Base-by-base conservation (phyloP, 2,797 vertebrate species). In the Tragelaphus oryx region DNA sequence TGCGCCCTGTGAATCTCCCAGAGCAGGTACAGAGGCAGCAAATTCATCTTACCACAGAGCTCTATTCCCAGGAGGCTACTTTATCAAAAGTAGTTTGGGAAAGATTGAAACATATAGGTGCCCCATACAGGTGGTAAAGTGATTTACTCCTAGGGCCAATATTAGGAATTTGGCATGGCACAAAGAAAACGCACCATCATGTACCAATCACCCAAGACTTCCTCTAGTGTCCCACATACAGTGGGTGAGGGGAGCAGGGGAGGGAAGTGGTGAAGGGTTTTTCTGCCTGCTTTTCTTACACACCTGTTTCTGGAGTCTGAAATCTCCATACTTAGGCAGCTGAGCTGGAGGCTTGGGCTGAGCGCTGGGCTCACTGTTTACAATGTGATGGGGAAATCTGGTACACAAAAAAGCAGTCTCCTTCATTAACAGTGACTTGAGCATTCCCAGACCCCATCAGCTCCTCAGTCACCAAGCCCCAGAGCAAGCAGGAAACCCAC, bases 291-390 rank as follows among this genome's bases (percentile, higher is more conserved):
- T 68, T 96, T 96, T 76, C 96, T 71, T 84, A 95, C 89, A 48
- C 93, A 98, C 98, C 98, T 99, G 97, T 89, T 99, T 98, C 96
- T 98, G 98, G 75, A 98, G 98, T 96, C 95, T 98, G 98, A 99
- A 99, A 94, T 99, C 98, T 84, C 98, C 97, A 96, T 97, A 98
- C 95, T 98, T 97, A n/a, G 98, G 81, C 98, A 98, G 98, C 94
- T 98, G 98, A 86, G 98, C 95, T 84, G 98, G 97, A 96, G 98
- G 98, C 24, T 96, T 96, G 97, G 97, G 96, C 50, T 96, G 82
- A 96, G 76, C 22, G 52, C 88, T 84, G 92, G 97, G 97, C 83
- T 99, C 98, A 20, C 92, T 52, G 55, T 96, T 97, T 85, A 83
- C 93, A 79, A 90, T 75, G 54, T 98, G 98, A 95, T 97, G 98